Base-by-base conservation (phyloP, 1,140 invertebrate species). In the Drosophila melanica region DNA sequence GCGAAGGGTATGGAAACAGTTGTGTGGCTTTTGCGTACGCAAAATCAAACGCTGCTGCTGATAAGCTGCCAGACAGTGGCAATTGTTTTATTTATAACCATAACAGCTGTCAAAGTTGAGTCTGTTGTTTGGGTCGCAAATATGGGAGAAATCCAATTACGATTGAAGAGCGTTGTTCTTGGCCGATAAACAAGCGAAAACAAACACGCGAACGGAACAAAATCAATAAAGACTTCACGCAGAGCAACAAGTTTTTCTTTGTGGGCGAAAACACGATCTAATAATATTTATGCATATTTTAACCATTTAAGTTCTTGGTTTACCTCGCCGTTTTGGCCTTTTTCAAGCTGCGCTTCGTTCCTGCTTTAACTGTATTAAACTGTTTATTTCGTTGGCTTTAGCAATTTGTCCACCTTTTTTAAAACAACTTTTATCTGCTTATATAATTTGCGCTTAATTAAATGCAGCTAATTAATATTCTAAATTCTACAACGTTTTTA, bases 261-360 rank as follows among this genome's bases (percentile, higher is more conserved):
- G 7, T 18, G 30, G 23, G 30, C 14, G 7, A 48, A 27, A 45
- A 0, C 42, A 16, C 7, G 7, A 42, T 14, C 9, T 14, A 16
- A 10, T 65, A 6, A 66, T 27, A 33, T 10, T 37, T 66, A 63
- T 70, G 58, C 67, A 35, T 20, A 37, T 65, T 48, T 59, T 20
- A 16, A 8, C 18, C 11, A 12, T 48, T 44, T 60, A 10, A 27
- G 12, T 37, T 14, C 18, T 35, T 1, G 44, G 3, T 66, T 55
- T 55, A 64, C 50, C 59, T 70, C 14, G 41, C 33, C 42, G 11
- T 63, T 63, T 57, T 30, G 18, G 41, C 33, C 12, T 37, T 62
- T 50, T 53, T 62, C 30, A 44, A 71, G 68, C 68, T 51, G n/a
- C 14, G 53, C 30, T 71, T 41, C 18, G 45, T 30, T 59, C 58